Base-by-base conservation (phyloP, 2,888 invertebrate species). In the Tetheella fluctuosa region DNA sequence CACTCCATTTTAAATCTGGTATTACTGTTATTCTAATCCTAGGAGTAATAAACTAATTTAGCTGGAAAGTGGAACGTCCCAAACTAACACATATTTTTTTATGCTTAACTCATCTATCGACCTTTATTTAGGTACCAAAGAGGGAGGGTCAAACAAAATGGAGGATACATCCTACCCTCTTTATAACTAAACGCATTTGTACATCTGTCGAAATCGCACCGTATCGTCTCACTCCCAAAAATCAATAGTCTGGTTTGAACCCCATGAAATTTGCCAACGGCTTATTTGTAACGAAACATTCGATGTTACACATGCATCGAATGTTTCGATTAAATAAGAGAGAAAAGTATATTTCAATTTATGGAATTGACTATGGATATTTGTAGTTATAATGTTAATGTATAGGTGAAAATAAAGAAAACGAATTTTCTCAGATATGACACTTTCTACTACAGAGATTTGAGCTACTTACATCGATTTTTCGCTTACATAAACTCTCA, bases 121-220 rank as follows among this genome's bases (percentile, higher is more conserved):
- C 17, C 48, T 10, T 48, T 48, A 48, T 48, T 48, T 48, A 48
- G n/a, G n/a, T n/a, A 25, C 20, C 10, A 10, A 48, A 42, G 42
- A 15, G 42, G 7, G 48, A 48, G 48, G 48, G 48, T 48, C 48
- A 20, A 20, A 48, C 48, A 48, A 20, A 48, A 48, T 48, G 10
- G 20, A 20, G 48, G 48, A 48, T 48, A 20, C 20, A 10, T 48
- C 48, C 20, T n/a, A 48, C 48, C 48, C 48, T 48, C 48, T 48
- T 20, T 17, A 48, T 48, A 48, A n/a, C n/a, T 48, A 48, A 48
- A 20, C 48, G 10, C 48, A 20, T 48, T 20, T 48, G 48, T 48
- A 48, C 48, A 48, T 48, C 48, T 48, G 48, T 48, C 48, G 17
- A 48, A 48, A 20, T 48, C 20, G 17, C 48, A 48, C 48, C 17